A percentile compares a stretch with the other conserved stretches of the same genome.
These are phyloP conservation scores for Maylandia zebra DNA, from an alignment of 2,113 vertebrate genomes.

Conservation along the genomic window DNA sequence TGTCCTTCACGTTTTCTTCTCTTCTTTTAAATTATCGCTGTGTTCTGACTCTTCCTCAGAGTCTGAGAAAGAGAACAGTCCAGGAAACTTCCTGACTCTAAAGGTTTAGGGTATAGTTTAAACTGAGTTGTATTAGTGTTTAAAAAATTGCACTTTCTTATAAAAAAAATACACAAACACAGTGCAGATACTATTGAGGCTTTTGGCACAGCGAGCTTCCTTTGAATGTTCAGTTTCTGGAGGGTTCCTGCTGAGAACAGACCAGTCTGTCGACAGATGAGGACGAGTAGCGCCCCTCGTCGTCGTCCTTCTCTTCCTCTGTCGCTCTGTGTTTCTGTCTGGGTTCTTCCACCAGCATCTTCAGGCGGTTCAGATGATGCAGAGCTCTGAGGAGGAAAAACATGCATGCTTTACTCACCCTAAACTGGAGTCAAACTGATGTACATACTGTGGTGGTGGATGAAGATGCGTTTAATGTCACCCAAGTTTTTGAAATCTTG, in stretches of 20 bases:
- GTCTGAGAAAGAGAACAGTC: background rate
- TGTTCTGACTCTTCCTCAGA: background rate
- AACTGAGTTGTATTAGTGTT: background rate
- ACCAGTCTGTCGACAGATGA: conserved; percentile 9
- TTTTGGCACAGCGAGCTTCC: background rate
- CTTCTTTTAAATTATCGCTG: background rate
- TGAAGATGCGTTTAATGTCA: background rate
- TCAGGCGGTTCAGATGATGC: conserved; percentile 42
- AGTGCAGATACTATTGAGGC: background rate
- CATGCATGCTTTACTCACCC: background rate
- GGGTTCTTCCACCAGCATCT: conserved; percentile 44
- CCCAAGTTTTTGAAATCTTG: background rate
- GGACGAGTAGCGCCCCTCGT: conserved; percentile 47
- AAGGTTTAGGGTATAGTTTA: background rate
- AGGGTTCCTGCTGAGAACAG: background rate
- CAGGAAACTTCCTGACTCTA: background rate
- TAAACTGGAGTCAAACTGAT: background rate
- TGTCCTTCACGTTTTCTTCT: background rate
- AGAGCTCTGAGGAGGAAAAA: conserved; percentile 32
- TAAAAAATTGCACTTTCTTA: background rate
- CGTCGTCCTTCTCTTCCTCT: conserved; percentile 20
- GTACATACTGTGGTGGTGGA: background rate
- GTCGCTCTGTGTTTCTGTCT: background rate
- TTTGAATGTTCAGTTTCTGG: background rate
- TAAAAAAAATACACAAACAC: background rate